These are phyloP conservation scores for Netelia melanura DNA, from an alignment of 2,888 invertebrate genomes.

Conservation along the genomic window DNA sequence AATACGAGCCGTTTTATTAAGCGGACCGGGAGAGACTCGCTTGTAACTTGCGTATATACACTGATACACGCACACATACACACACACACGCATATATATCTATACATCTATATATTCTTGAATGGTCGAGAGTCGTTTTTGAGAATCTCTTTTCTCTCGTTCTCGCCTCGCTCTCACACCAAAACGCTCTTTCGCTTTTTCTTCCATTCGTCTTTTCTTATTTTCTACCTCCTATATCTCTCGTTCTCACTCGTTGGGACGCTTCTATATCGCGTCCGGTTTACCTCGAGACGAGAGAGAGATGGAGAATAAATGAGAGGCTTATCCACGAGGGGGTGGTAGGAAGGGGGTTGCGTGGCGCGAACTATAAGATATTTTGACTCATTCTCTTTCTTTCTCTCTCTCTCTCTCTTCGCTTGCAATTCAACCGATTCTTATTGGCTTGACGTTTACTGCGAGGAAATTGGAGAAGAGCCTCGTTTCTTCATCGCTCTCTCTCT, in stretches of 20 bases:
- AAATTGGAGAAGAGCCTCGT: constrained; percentile 76
- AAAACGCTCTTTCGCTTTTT: constrained; percentile 49
- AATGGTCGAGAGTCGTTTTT: constrained; percentile 38
- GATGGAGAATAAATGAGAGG: constrained; percentile 66
- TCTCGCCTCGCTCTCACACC: constrained; percentile 59
- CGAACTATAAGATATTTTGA: not conserved
- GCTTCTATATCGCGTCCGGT: constrained; percentile 33
- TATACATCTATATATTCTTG: constrained; percentile 29
- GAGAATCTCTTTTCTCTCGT: constrained; percentile 39
- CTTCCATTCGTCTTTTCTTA: constrained; percentile 33
- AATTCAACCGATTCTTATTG: constrained; percentile 66
- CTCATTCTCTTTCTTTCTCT: constrained; percentile 24
- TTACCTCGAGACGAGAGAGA: constrained; percentile 53
- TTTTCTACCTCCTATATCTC: not conserved
- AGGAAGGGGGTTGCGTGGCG: not conserved
- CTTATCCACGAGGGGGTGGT: constrained; percentile 64
- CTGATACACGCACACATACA: not conserved
- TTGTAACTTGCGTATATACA: constrained; percentile 17
- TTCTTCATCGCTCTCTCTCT: constrained; percentile 54
- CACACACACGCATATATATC: not conserved
- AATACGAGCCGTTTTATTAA: constrained; percentile 70
- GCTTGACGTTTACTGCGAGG: constrained; percentile 76
- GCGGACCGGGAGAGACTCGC: constrained; percentile 35
- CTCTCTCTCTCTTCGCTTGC: constrained; percentile 38
- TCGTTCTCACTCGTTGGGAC: not conserved